Evolutionary conservation across 2,797 vertebrate species (phyloP).

Genomic region (Eulemur albifrons): DNA sequence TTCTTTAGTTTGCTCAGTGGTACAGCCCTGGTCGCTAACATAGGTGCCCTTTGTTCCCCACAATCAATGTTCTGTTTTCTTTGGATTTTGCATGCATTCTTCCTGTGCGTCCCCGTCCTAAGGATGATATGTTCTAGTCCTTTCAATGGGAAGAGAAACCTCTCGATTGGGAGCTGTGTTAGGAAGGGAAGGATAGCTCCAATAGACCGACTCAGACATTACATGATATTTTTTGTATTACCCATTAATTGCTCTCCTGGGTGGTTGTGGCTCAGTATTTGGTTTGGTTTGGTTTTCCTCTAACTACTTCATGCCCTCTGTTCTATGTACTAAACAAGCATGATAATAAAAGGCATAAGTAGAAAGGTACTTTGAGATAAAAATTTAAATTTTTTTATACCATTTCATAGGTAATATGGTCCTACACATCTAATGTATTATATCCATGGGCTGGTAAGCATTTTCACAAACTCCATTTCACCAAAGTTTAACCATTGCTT

Average conservation of each 20-base stretch:
- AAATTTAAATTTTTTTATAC: not conserved
- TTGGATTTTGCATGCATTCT: not conserved
- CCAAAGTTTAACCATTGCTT: not conserved
- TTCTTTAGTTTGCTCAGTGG: not conserved
- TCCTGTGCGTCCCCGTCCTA: not conserved
- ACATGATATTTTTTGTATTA: not conserved
- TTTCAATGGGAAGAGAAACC: not conserved
- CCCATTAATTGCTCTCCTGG: no score
- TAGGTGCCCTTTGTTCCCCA: not conserved
- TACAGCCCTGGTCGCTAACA: not conserved
- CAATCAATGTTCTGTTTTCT: not conserved
- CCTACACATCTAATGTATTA: not conserved
- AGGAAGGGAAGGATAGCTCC: not conserved
- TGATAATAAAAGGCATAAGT: not conserved
- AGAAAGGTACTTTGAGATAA: not conserved
- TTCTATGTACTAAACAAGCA: not conserved
- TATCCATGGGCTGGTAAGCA: not conserved
- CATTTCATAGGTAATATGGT: not conserved
- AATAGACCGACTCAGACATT: not conserved
- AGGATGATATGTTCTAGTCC: not conserved
- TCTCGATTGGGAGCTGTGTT: not conserved
- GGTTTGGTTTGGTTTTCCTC: not conserved
- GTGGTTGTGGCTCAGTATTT: not conserved
- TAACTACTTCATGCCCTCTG: not conserved
- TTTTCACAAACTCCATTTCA: not conserved